A percentile compares a stretch with the other conserved stretches of the same genome.
Evolutionary conservation across 2,888 invertebrate genomes (phyloP).

Genomic region (Campoplex nolae): DNA sequence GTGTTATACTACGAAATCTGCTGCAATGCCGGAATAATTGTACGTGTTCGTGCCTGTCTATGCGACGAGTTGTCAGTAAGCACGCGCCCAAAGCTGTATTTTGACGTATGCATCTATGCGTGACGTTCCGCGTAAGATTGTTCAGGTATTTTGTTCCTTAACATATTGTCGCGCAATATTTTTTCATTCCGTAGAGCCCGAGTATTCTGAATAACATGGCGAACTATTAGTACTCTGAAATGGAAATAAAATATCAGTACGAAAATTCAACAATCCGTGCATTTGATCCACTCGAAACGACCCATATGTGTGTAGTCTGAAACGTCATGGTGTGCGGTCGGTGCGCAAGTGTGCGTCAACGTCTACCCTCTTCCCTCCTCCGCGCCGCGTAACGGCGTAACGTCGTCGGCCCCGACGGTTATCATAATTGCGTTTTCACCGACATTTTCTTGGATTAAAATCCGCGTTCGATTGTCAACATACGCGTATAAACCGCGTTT

Average conservation of each 20-base stretch:
- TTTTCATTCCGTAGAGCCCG: neutral
- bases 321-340: conserved; percentile 19
- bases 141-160: neutral
- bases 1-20: neutral
- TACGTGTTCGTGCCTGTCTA: neutral
- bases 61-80: conserved; percentile 13
- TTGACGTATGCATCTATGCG: conserved; percentile 13
- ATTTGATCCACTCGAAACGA: neutral
- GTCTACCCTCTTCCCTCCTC: conserved; percentile 17
- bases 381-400: conserved; percentile 46
- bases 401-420: conserved; percentile 33
- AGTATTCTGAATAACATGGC: neutral
- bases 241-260: neutral
- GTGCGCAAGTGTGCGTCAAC: conserved; percentile 35
- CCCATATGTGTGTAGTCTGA: conserved; percentile 13
- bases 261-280: neutral
- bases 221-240: neutral
- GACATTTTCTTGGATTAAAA: conserved; percentile 24
- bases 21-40: conserved; percentile 7
- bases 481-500: neutral
- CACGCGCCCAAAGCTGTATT: conserved; percentile 9
- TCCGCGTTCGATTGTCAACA: conserved; percentile 12
- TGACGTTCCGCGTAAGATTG: neutral
- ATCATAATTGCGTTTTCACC: conserved; percentile 44
- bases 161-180: neutral